Conservation (phyloP, 1,140 invertebrate genomes). For the Neuroterus valhalla region DNA sequence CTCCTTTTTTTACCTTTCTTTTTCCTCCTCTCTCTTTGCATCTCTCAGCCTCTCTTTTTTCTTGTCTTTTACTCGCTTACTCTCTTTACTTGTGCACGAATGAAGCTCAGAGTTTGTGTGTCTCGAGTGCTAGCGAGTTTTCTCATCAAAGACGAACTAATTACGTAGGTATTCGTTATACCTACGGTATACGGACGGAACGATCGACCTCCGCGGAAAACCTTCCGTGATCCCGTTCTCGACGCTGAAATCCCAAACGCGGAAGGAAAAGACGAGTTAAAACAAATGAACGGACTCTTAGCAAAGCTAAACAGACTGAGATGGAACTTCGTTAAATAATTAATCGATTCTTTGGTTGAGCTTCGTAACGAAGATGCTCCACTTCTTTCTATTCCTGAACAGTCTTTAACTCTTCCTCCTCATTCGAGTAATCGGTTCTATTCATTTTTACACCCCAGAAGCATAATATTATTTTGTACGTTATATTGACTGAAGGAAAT, state of each 20-base stretch:
- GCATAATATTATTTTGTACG: constrained; percentile 33
- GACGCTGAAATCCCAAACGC: constrained; percentile 17
- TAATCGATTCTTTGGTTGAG: constrained; percentile 50
- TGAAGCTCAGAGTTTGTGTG: constrained; percentile 33
- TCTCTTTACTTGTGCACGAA: constrained; percentile 35
- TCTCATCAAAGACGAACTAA: constrained; percentile 29
- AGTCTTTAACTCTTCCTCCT: constrained; percentile 18
- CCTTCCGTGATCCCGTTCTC: not conserved
- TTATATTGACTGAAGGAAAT: constrained; percentile 30
- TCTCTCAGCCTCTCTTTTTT: constrained; percentile 41
- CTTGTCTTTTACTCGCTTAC: constrained; percentile 2
- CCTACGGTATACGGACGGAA: constrained; percentile 8
- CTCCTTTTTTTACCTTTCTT: constrained; percentile 38
- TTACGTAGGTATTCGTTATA: constrained; percentile 30
- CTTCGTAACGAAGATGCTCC: constrained; percentile 8
- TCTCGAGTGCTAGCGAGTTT: constrained; percentile 27
- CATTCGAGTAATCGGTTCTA: constrained; percentile 21
- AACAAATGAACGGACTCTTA: constrained; percentile 16
- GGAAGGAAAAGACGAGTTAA: constrained; percentile 24
- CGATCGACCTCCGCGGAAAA: constrained; percentile 26
- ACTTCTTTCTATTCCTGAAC: not conserved
- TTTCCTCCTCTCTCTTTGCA: constrained; percentile 54
- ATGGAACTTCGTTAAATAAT: constrained; percentile 58
- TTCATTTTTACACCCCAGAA: not conserved
- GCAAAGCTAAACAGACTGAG: constrained; percentile 33